Base-by-base conservation (phyloP, 1,140 invertebrate genomes). In the Chionoecetes opilio region DNA sequence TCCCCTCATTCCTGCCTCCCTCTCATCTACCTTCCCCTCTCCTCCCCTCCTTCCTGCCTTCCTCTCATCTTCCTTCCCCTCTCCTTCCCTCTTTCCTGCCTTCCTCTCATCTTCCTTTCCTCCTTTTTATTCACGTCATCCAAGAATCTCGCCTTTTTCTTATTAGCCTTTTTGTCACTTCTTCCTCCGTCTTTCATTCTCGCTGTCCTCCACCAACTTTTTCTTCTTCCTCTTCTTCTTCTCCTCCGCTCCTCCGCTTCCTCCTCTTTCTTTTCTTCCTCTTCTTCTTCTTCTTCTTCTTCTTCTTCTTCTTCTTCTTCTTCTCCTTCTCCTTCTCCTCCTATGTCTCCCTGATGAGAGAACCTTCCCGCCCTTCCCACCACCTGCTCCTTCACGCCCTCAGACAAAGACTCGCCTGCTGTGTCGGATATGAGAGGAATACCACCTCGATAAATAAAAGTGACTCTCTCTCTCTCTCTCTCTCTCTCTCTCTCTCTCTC, bases 391-490 rank as follows among this genome's bases (percentile, higher is more conserved):
- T 75, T 75, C 63, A 75, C 63, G 26, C 63, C 63, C 63, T 75
- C 63, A 75, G 63, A 75, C 63, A 75, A 75, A 75, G 63, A 17
- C 26, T 26, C n/a, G 63, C 63, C 63, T 26, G 63, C 63, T 75
- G 63, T 0, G 63, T 26, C 63, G 63, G 63, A 75, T 75, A 75
- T 75, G 63, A 75, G 63, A 75, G 63, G 63, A 75, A 75, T 75
- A 17, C 63, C 63, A 75, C 63, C 63, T 75, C 63, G 63, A 75
- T 75, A 75, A 75, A 75, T 75, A 75, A 75, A 75, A 75, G 63
- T 75, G 63, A 26, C 63, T 75, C 21, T 1, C 63, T 21, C 21
- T 75, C 6, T 21, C 21, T n/a, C 63, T n/a, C 21, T 75, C 63
- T 21, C 21, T 75, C 63, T 75, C 63, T 75, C 63, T 75, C 63